A percentile compares a stretch with the other conserved stretches of the same genome.
These are phyloP conservation scores for Chiroxiphia lanceolata DNA, from an alignment of 2,797 vertebrate species.

Conservation along the genomic window DNA sequence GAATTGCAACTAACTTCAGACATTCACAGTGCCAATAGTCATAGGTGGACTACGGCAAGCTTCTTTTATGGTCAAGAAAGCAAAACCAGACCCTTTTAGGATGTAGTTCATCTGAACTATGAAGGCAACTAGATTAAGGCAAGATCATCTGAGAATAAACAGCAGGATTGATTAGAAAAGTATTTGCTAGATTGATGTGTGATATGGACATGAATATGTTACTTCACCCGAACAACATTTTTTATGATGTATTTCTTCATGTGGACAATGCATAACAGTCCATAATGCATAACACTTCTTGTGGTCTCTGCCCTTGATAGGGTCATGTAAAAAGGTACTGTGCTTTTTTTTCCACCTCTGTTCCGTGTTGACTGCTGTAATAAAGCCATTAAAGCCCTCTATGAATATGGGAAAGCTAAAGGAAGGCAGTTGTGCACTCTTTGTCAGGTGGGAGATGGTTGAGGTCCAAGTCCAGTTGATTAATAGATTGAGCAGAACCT, in stretches of 20 bases:
- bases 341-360: neutral
- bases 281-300: neutral
- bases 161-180: neutral
- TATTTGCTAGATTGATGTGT: neutral
- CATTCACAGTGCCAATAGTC: neutral
- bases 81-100: neutral
- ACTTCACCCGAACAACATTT: neutral
- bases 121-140: neutral
- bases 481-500: neutral
- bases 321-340: neutral
- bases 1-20: neutral
- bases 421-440: neutral
- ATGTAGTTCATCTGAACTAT: neutral
- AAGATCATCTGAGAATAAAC: neutral
- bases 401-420: accelerated
- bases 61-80: neutral
- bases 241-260: neutral
- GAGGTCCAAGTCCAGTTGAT: neutral
- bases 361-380: neutral
- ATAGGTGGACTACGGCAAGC: neutral
- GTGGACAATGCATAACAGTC: neutral
- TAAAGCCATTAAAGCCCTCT: neutral
- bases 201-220: neutral
- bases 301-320: neutral
- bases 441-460: neutral